Base-by-base conservation (phyloP, 2,797 vertebrate genomes). In the Chelmon rostratus region DNA sequence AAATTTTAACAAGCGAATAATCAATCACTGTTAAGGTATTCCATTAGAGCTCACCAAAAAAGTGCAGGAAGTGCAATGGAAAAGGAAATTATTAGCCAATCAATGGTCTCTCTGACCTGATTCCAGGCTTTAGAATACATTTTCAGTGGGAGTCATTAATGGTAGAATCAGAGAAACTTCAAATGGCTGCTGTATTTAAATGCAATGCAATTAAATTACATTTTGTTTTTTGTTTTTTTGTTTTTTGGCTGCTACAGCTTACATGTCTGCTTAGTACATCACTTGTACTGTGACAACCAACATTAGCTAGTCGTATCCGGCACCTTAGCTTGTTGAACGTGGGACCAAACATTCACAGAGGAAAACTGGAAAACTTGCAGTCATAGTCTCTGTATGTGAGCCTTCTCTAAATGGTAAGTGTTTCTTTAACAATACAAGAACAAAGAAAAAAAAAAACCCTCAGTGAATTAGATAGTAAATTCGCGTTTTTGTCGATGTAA, bases 1-100 rank as follows among this genome's bases (percentile, higher is more conserved):
- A 47, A 15, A 78, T 81, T 68, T 72, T 56, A 78, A 61, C 1
- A 1, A 57, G 35, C 67, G 53, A 78, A 73, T 83, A 78, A 81
- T 81, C 78, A 78, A 81, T 81, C 35, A 6, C 46, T 44, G 21
- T 83, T 77, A 54, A 62, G 31, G 35, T 50, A 73, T 67, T 56
- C 18, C n/a, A 58, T 70, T 67, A 56, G 12, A 35, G 28, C 21
- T 21, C 16, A 23, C 35, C 10, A 53, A 52, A 57, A 47, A 40
- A 64, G 10, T 15, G 16, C 8, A 46, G 5, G 19, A 21, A 25
- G n/a, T 52, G 11, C 25, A 58, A 76, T 76, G 25, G 40, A 79
- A 80, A 78, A 65, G 4, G 52, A 0, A 46, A 57, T 70, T 46
- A 66, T 61, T 63, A 56, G n/a, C 40, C 63, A 56, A 47, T 71